Evolutionary conservation across 2,113 vertebrate genomes (phyloP).

Genomic region (Microcebus griseorufus): DNA sequence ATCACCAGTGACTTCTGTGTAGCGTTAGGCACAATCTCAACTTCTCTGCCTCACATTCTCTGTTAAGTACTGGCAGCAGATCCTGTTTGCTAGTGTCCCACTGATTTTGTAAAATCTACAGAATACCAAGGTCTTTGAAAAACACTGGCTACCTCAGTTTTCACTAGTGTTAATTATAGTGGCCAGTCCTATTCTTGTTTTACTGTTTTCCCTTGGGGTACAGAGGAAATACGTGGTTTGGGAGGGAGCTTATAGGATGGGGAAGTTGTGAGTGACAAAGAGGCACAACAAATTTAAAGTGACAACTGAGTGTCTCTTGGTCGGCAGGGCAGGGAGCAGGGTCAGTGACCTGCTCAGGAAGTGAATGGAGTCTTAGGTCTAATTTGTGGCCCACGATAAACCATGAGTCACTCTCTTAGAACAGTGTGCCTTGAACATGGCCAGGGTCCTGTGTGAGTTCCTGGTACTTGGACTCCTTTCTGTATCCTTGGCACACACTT

Average conservation of each 20-base stretch:
- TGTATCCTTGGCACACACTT: constrained; percentile 29
- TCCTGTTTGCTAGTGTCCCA: background rate
- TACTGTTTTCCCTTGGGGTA: background rate
- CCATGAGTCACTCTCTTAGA: constrained; percentile 43
- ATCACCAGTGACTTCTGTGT: background rate
- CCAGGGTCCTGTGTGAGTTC: background rate
- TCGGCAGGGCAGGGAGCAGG: background rate
- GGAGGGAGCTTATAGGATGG: background rate
- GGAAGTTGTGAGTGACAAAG: background rate
- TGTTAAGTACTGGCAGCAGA: background rate
- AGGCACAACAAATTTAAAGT: background rate
- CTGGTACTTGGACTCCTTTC: constrained; percentile 30
- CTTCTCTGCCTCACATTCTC: background rate
- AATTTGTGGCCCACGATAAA: background rate
- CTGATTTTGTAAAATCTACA: background rate
- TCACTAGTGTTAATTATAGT: background rate
- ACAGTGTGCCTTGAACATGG: background rate
- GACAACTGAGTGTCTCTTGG: background rate
- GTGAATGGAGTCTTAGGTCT: constrained; percentile 35
- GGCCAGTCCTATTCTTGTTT: background rate
- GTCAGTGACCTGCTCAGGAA: constrained; percentile 58
- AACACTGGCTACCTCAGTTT: background rate
- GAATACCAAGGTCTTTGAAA: background rate
- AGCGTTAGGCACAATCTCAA: background rate
- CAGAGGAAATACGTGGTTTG: background rate